Evolutionary conservation across 2,888 invertebrate species (phyloP).

Genomic region (Sinohyriopsis cumingii): DNA sequence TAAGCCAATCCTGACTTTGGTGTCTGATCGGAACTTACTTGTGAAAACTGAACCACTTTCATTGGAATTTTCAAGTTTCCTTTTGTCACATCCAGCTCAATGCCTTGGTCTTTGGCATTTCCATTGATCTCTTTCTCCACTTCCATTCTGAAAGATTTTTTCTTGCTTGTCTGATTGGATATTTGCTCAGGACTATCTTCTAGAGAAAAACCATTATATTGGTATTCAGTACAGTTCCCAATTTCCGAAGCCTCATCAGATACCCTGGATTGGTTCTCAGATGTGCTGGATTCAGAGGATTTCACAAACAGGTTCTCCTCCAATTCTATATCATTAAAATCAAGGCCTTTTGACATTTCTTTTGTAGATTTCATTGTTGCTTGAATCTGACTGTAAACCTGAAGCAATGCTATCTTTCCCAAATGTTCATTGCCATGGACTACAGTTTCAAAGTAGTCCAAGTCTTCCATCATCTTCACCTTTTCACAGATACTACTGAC

Average conservation of each 20-base stretch:
- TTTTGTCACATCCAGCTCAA: slow-evolving; percentile 3
- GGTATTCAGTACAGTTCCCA: not conserved
- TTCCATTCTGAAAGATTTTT: not conserved
- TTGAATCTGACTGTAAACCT: slow-evolving; percentile 21
- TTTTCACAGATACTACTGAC: slow-evolving; percentile 26
- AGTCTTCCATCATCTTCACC: slow-evolving; percentile 15
- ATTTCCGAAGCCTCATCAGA: not conserved
- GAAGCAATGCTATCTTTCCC: slow-evolving; percentile 32
- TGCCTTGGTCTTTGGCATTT: not conserved
- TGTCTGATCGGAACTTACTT: not conserved
- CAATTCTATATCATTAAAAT: too few relatives aligned
- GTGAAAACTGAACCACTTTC: not conserved
- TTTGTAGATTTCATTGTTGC: too few relatives aligned
- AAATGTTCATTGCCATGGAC: slow-evolving; percentile 32
- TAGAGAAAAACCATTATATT: not conserved
- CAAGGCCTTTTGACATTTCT: too few relatives aligned
- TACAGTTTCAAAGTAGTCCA: slow-evolving; percentile 25
- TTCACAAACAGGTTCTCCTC: too few relatives aligned
- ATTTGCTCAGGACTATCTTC: not conserved
- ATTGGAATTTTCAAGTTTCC: slow-evolving; percentile 5
- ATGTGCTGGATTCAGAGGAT: not conserved
- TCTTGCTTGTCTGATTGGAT: not conserved
- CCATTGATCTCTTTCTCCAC: too few relatives aligned
- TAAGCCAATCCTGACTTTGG: slow-evolving; percentile 2
- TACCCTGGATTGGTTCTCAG: slow-evolving; percentile 6